Base-by-base conservation (phyloP, 2,797 vertebrate genomes). In the Hafferia zeledoni region DNA sequence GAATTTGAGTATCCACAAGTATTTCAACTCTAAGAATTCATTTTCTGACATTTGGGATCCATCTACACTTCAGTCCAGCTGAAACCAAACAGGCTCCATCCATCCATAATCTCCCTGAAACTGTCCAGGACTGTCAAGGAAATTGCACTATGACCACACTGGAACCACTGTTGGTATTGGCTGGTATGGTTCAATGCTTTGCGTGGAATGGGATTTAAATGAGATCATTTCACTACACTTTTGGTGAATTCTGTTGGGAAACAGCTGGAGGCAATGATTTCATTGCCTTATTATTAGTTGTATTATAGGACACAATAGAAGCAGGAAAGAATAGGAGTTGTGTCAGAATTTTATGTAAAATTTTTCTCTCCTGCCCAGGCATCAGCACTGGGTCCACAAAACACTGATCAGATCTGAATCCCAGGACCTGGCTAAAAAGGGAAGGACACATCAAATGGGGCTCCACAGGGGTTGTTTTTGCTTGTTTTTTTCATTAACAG, bases 41-140 rank as follows among this genome's bases (percentile, higher is more conserved):
- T 96, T 94, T 97, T 96, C 91, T 96, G 91, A 94, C 94, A 96
- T 96, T 96, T 96, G 94, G 94, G 94, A 95, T 95, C 92, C 92
- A 95, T 95, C 92, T 95, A 91, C 82, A 89, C 83, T 96, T 56
- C 80, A 83, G 49, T 82, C 63, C 95, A 96, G 94, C 85, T 93
- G 95, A 87, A 97, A 96, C 56, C 82, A 90, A 95, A 92, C 0
- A 1, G 71, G 61, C 59, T 49, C 22, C 61, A 92, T 95, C 87
- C 84, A 95, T 88, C 91, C 82, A 84, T 95, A 94, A 94, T 92
- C 84, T 95, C 76, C 52, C 85, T 91, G 96, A 96, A 95, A 91
- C 70, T 92, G 80, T 93, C 91, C 87, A 95, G 87, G 56, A 89
- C 91, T 93, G 67, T 93, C 94, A 96, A 96, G 89, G 93, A 95